Conservation (phyloP, 1,140 invertebrate species). For the Drosophila virilis region DNA sequence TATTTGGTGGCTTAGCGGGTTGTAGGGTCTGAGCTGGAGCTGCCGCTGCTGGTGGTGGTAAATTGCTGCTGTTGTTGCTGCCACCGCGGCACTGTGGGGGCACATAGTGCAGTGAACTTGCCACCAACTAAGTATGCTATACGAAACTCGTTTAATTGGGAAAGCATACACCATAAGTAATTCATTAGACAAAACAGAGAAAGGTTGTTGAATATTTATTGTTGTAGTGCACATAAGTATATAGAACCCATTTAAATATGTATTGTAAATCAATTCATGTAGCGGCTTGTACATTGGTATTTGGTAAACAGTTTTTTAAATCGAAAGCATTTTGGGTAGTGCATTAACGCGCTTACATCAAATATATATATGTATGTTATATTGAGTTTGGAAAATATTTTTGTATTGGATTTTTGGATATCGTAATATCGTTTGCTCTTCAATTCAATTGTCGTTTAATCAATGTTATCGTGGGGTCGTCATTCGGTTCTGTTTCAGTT, state of each 20-base stretch:
- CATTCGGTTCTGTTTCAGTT: neutral
- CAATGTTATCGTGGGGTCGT: neutral
- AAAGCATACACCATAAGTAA: slow-evolving; percentile 28
- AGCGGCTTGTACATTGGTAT: slow-evolving; percentile 23
- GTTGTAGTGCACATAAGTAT: slow-evolving; percentile 11
- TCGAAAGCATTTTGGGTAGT: slow-evolving; percentile 16
- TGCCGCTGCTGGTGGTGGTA: slow-evolving; percentile 20
- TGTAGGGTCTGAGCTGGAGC: slow-evolving; percentile 23
- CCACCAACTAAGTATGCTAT: slow-evolving; percentile 64
- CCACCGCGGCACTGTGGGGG: slow-evolving; percentile 1
- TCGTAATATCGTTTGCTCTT: slow-evolving; percentile 14
- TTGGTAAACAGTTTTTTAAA: neutral
- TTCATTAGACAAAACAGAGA: slow-evolving; percentile 18
- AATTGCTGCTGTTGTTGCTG: slow-evolving; percentile 12
- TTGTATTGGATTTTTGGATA: slow-evolving; percentile 20
- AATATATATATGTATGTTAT: neutral
- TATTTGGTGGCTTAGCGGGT: neutral
- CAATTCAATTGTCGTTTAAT: neutral
- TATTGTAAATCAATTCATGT: neutral
- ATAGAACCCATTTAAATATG: slow-evolving; percentile 9
- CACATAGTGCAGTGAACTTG: slow-evolving; percentile 68
- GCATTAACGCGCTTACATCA: neutral
- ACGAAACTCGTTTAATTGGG: slow-evolving; percentile 62
- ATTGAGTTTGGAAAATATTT: neutral
- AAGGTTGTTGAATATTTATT: slow-evolving; percentile 34